A percentile compares a stretch with the other conserved stretches of the same genome.
phyloP scores from a whole-genome alignment of 2,888 invertebrate species.

The Gryllus longicercus region DNA sequence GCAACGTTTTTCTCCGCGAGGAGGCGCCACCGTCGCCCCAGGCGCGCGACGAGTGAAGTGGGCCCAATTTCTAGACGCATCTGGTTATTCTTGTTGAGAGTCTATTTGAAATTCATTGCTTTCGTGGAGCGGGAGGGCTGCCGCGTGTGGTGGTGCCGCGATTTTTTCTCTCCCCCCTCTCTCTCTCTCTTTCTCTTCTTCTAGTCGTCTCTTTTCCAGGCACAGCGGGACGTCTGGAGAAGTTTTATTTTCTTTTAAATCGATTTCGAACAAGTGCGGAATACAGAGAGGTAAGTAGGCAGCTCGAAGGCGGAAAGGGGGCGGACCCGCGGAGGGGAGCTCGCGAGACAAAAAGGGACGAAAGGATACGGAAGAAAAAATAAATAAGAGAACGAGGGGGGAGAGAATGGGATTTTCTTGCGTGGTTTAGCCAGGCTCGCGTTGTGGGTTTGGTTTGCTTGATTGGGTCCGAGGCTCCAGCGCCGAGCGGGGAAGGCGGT shows the following conservation, averaged over 20 bases:
- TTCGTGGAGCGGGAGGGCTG: not conserved
- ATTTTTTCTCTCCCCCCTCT: not conserved
- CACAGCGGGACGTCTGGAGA: not conserved
- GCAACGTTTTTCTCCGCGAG: no score
- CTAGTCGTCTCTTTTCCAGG: not conserved
- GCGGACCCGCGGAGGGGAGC: not conserved
- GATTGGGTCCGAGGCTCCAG: not conserved
- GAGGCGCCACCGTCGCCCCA: no score
- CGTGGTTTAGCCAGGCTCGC: not conserved
- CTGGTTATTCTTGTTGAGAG: slow-evolving; percentile 17
- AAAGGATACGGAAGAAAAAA: not conserved
- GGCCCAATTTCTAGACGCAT: slow-evolving; percentile 1
- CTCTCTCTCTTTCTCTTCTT: no score
- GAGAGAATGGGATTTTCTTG: not conserved
- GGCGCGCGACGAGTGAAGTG: not conserved
- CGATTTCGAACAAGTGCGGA: slow-evolving; percentile 9
- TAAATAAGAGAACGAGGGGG: not conserved
- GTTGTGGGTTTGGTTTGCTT: slow-evolving; percentile 9
- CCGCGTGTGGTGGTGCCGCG: not conserved
- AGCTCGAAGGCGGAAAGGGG: not conserved
- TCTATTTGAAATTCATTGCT: slow-evolving; percentile 10
- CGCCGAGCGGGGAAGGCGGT: not conserved
- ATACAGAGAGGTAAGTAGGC: not conserved
- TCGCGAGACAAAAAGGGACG: not conserved
- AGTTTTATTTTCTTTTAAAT: slow-evolving; percentile 17